Evolutionary conservation across 2,888 invertebrate genomes (phyloP).

Genomic region (Alentia gelatinosa): DNA sequence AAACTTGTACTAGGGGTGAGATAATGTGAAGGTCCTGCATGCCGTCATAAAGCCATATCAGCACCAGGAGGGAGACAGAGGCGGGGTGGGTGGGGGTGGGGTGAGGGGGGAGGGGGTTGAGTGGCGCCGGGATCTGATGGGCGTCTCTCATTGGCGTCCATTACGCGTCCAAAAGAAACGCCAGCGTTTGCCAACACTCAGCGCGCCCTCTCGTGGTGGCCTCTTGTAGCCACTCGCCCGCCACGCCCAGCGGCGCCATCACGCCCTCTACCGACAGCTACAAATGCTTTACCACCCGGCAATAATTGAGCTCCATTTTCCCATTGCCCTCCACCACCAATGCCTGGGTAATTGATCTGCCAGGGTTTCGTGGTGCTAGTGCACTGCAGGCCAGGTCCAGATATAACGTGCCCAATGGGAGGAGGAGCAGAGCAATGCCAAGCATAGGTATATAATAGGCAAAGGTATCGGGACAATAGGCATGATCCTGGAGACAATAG

Average conservation of each 20-base stretch:
- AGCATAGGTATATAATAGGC: too few species aligned
- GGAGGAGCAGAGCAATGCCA: too few species aligned
- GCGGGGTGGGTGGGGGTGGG: not conserved
- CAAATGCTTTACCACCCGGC: constrained; percentile 40
- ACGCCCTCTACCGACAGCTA: constrained; percentile 8
- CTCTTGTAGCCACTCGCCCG: not conserved
- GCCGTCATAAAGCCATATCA: not conserved
- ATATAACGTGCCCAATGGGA: too few species aligned
- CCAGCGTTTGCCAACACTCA: not conserved
- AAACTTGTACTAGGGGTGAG: too few species aligned
- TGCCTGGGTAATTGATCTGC: constrained; percentile 4
- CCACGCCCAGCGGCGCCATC: not conserved
- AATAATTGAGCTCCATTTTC: constrained; percentile 43
- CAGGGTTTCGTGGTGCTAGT: not conserved
- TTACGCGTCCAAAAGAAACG: not conserved
- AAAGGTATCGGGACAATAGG: too few species aligned
- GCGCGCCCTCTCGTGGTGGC: not conserved
- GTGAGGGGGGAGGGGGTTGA: not conserved
- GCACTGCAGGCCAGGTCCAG: not conserved
- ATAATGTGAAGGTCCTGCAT: not conserved
- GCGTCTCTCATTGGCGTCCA: not conserved
- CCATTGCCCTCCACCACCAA: constrained; percentile 9
- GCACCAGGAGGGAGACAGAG: not conserved
- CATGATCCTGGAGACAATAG: too few species aligned
- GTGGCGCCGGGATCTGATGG: not conserved